Base-by-base conservation (phyloP, 2,888 invertebrate genomes). In the Leucoptera coffeella region DNA sequence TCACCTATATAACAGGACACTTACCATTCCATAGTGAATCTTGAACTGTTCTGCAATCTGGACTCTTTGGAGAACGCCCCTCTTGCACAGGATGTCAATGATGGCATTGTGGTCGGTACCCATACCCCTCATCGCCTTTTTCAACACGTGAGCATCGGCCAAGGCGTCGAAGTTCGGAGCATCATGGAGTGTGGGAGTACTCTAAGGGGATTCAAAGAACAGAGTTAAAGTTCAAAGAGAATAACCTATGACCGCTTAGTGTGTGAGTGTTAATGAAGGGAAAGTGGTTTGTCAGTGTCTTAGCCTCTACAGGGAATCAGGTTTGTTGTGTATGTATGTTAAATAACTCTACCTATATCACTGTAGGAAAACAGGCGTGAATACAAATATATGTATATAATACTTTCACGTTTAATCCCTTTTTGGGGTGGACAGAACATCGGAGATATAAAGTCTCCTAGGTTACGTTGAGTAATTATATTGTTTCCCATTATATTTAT, bases 91-190 rank as follows among this genome's bases (percentile, higher is more conserved):
- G 5, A 95, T 82, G 47, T 90, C 87, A 43, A 92, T 91, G 53
- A 95, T 89, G 31, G 90, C 82, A 45, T 85, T 85, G 54, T 94
- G 93, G 48, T 94, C 89, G 15, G 92, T 91, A 29, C 93, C 90
- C 42, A 92, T 82, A 29, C 91, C 92, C 55, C 92, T 92, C 91
- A 93, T 91, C 12, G 92, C 91, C 54, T 88, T 89, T 38, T 87
- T 80, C 27, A 92, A 74, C 31, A 82, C 78, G 37, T 83, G 83
- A 3, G 91, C 90, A 72, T 92, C 91, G 26, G 81, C 81, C 32
- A 81, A 80, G 9, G 90, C 82, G 51, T 91, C 87, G 60, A 90
- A 91, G 21, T 85, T 85, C 38, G 87, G 85, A 33, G 86, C 86
- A 22, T 89, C 87, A 60, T 82, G 86, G 35, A 91, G 88, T 37